phyloP scores from a whole-genome alignment of 37 sponge, comb jelly and placozoan species.

The Dysidea cf. avara region DNA sequence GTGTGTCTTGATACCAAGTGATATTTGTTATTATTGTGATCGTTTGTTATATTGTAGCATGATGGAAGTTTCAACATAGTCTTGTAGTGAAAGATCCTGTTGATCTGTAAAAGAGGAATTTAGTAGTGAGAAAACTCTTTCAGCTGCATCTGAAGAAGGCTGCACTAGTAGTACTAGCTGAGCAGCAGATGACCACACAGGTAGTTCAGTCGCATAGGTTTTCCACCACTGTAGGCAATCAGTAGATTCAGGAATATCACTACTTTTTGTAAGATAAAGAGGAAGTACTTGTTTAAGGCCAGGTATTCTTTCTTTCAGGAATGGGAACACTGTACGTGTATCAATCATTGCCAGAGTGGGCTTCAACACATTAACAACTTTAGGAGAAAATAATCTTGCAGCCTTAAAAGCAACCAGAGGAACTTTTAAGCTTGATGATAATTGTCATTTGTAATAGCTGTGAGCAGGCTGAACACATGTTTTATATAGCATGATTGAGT shows the following conservation, averaged over 20 bases:
- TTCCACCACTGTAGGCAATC: slow-evolving; percentile 36
- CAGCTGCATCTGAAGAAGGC: slow-evolving; percentile 24
- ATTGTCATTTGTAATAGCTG: slow-evolving; percentile 1
- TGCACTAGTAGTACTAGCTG: background rate
- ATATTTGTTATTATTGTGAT: background rate
- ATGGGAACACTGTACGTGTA: slow-evolving; percentile 9
- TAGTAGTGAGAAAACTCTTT: slow-evolving; percentile 17
- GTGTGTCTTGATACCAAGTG: too few relatives aligned
- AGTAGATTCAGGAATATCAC: slow-evolving; percentile 1
- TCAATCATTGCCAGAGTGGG: slow-evolving; percentile 9
- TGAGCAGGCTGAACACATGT: slow-evolving; percentile 25
- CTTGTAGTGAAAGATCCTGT: slow-evolving; percentile 11
- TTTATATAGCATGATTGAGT: background rate
- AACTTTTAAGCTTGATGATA: slow-evolving; percentile 4
- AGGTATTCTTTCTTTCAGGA: slow-evolving; percentile 6
- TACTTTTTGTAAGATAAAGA: slow-evolving; percentile 4
- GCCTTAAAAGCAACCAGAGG: slow-evolving; percentile 30
- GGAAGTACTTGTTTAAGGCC: slow-evolving; percentile 22
- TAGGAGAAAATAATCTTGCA: slow-evolving; percentile 26
- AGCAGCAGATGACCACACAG: slow-evolving; percentile 27
- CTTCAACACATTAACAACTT: background rate
- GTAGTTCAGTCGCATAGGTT: slow-evolving; percentile 15
- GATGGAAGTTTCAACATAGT: slow-evolving; percentile 26
- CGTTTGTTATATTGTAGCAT: slow-evolving; percentile 31
- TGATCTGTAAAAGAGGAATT: slow-evolving; percentile 16